Evolutionary conservation across 2,113 vertebrate genomes (phyloP).

Genomic region (Rafetus swinhoei): DNA sequence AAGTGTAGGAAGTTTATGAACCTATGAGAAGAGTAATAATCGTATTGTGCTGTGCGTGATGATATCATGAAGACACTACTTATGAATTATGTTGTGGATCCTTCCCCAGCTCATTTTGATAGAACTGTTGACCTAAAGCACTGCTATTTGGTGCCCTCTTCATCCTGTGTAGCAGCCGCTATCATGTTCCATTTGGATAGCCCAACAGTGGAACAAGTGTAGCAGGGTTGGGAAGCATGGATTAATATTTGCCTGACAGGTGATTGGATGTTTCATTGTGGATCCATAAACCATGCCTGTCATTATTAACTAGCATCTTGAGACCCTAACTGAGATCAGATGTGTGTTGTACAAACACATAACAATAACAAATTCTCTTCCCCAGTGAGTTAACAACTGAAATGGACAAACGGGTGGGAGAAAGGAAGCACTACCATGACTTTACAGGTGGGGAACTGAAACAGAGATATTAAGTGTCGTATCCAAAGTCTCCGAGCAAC

Average conservation of each 20-base stretch:
- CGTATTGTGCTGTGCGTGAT: neutral
- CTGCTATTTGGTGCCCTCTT: neutral
- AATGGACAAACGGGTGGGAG: neutral
- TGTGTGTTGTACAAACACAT: neutral
- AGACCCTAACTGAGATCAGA: neutral
- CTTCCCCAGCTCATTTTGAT: neutral
- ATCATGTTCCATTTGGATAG: neutral
- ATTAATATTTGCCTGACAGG: neutral
- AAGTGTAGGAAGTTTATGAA: conserved; percentile 22
- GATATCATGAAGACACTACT: neutral
- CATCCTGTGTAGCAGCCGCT: neutral
- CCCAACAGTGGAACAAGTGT: neutral
- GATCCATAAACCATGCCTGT: neutral
- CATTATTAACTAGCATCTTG: no score
- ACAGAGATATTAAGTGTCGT: neutral
- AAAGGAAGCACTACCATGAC: neutral
- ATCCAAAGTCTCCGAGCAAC: neutral
- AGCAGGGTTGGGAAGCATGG: neutral
- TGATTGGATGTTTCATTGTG: neutral
- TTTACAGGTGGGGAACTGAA: no score
- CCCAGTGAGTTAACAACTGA: no score
- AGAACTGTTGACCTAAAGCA: neutral
- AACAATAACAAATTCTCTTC: neutral
- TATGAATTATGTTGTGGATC: conserved; percentile 16
- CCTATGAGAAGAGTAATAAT: conserved; percentile 45